Conservation (phyloP, 2,888 invertebrate species). For the Brenthis hecate region DNA sequence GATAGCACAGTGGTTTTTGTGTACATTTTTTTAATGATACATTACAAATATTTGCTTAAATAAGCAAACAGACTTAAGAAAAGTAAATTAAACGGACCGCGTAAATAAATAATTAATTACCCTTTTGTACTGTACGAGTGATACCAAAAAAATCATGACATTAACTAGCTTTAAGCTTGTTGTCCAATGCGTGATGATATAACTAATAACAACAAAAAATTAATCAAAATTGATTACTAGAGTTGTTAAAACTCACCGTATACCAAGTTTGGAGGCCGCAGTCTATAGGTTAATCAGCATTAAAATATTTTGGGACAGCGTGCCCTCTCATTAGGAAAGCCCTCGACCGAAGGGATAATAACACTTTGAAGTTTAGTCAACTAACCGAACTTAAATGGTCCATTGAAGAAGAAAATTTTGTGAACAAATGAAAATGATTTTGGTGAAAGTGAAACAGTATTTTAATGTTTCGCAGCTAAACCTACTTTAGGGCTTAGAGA, state of each 20-base stretch:
- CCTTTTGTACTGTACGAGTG: too few relatives aligned
- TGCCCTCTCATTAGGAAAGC: conserved; percentile 34
- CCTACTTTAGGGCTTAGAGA: neutral
- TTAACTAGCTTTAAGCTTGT: neutral
- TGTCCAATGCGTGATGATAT: neutral
- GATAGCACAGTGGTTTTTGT: too few relatives aligned
- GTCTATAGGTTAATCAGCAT: conserved; percentile 34
- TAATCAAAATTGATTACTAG: neutral
- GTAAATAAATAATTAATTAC: too few relatives aligned
- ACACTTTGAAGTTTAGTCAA: conserved; percentile 35
- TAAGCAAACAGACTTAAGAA: too few relatives aligned
- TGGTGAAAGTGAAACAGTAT: neutral
- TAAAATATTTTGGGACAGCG: conserved; percentile 38
- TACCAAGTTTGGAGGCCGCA: neutral
- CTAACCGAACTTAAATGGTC: conserved; percentile 32
- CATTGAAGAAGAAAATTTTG: conserved; percentile 31
- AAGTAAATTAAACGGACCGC: too few relatives aligned
- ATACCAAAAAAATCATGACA: neutral
- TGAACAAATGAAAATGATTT: conserved; percentile 10
- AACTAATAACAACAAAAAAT: neutral
- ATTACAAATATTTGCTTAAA: neutral
- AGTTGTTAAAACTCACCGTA: conserved; percentile 2
- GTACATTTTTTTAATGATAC: too few relatives aligned
- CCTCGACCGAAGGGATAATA: conserved; percentile 30
- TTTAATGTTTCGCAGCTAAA: neutral